phyloP scores from a whole-genome alignment of 2,113 vertebrate species.

The Nothoprocta perdicaria region DNA sequence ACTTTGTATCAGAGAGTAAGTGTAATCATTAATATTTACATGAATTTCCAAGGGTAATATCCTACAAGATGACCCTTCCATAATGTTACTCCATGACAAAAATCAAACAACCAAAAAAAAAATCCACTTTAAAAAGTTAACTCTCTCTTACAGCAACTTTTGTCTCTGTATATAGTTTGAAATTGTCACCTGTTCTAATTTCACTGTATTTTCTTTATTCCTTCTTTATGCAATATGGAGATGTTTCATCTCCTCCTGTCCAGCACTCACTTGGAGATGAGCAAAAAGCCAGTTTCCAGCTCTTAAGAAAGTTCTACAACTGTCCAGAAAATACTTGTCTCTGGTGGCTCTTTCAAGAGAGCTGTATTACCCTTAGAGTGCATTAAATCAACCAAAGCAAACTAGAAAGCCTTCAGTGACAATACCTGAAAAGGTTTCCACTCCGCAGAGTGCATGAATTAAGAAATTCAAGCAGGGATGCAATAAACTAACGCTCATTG shows the following conservation, averaged over 20 bases:
- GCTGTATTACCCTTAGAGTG: neutral
- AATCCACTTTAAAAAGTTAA: neutral
- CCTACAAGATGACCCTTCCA: neutral
- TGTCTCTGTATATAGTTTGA: neutral
- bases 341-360: neutral
- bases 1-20: neutral
- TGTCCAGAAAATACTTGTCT: conserved; percentile 18
- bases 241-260: neutral
- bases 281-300: neutral
- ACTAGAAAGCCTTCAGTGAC: neutral
- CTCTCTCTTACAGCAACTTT: neutral
- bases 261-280: neutral
- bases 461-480: neutral
- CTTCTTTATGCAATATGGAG: neutral
- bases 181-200: neutral
- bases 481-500: neutral
- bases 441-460: neutral
- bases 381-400: neutral
- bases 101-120: neutral
- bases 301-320: neutral
- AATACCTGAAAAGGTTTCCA: neutral
- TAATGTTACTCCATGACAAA: neutral
- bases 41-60: neutral
- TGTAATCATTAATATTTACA: neutral
- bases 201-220: neutral